Evolutionary conservation across 2,113 vertebrate species (phyloP).

Genomic region (Neogale vison): DNA sequence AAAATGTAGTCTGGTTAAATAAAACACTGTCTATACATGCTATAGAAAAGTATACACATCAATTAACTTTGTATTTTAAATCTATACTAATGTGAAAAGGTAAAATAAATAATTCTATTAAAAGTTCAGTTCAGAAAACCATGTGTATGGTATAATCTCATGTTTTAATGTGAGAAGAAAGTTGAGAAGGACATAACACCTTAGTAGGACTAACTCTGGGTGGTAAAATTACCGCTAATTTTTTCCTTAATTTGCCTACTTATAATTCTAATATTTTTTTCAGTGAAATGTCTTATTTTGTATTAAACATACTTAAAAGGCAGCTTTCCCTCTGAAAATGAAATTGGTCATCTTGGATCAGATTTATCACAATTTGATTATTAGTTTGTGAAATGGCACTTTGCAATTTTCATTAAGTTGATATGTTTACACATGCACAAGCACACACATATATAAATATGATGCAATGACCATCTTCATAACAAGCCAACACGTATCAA

Average conservation of each 20-base stretch:
- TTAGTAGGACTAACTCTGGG: neutral
- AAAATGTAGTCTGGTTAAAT: neutral
- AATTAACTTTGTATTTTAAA: neutral
- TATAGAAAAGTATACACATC: neutral
- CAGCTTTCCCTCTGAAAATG: neutral
- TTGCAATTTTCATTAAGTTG: neutral
- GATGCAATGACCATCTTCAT: neutral
- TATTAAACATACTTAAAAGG: slow-evolving; percentile 6
- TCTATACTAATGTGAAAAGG: neutral
- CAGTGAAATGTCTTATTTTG: slow-evolving; percentile 5
- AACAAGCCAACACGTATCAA: neutral
- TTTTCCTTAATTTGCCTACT: neutral
- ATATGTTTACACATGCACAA: neutral
- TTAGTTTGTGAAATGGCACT: neutral
- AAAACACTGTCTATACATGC: neutral
- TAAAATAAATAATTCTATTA: neutral
- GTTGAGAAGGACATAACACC: neutral
- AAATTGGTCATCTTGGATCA: neutral
- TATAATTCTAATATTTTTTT: neutral
- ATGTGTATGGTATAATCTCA: neutral
- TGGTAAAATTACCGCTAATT: neutral
- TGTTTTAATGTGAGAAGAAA: neutral
- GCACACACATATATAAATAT: neutral
- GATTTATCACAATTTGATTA: slow-evolving; percentile 35
- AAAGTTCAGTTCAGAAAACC: neutral